Evolutionary conservation across 2,888 invertebrate species (phyloP), one percentile per base, ranked within the genome.

Genomic region (Drosophila dives): DNA sequence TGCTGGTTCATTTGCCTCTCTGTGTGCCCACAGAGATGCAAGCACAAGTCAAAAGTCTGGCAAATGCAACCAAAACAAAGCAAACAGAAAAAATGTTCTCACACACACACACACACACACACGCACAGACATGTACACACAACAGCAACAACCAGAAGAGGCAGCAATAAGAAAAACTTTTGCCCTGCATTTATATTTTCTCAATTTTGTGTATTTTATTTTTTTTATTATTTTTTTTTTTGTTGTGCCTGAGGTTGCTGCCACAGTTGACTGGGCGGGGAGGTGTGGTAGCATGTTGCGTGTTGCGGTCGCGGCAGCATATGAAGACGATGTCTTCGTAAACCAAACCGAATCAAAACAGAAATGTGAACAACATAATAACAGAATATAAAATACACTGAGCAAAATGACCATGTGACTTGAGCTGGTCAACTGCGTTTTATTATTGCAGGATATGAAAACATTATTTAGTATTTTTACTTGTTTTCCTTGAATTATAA

Each of bases 51-150:
- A 84, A 64, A 77, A 81, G 83, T 83, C 86, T 76, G 73, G 63
- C 58, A 81, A 83, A 81, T 78, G 83, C 74, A 83, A 72, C 72
- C 86, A 70, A 83, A 84, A 83, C 81, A 75, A 85, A 85, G 80
- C 62, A 80, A 73, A 66, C 63, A 61, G 40, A 66, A 67, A 61
- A 75, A 71, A 51, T 33, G 34, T 40, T 62, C 34, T 49, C 49
- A 11, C 26, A 55, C 20, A 42, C 29, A 54, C 51, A 10, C 45
- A 54, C 29, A 55, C 36, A 50, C 32, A 48, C 20, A 59, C 42
- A 45, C 38, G 26, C 3, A 36, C 49, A 59, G 45, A 7, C 7
- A 23, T 45, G 45, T 2, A 8, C 8, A 45, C 23, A 23, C 45
- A 45, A 49, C 23, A 8, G 26, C 15, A 68, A 42, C 40, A 70